Evolutionary conservation across 2,888 invertebrate genomes (phyloP), one percentile per base, ranked within the genome.

Genomic region (Eustalomyia histrio): DNA sequence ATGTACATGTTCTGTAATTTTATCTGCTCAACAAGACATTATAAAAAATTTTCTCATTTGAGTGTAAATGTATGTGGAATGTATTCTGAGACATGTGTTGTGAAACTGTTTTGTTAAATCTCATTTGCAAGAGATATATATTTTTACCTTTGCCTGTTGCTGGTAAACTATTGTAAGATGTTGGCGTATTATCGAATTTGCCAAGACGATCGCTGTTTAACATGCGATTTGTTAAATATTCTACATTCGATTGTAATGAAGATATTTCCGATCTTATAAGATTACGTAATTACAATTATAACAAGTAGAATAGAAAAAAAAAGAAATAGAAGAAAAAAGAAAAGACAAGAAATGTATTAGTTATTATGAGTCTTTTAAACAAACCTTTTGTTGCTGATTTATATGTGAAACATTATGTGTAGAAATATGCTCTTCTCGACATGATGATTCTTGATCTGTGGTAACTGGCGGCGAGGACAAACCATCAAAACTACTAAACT

Each of bases 171-270:
- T 84, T 87, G 83, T 89, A 89, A 82, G 87, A 86, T 83, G 86
- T 86, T 69, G 87, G 87, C 64, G 86, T 86, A 83, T 86, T 87
- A 78, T 89, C 89, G 86, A 89, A 86, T 88, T 89, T 90, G 84
- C 86, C 88, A 86, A 90, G 86, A 81, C 89, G 90, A 83, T 90
- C 90, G 84, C 86, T 90, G 86, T 86, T 90, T 78, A 89, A 87
- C 85, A 91, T 89, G 83, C 89, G 90, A 87, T 88, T 90, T 39
- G 89, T 88, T 85, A 91, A 87, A 87, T 89, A 90, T 83, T 91
- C 91, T 89, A 91, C 89, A 88, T 91, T 91, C 84, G 91, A 89
- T 86, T 91, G 91, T 84, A 91, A 85, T 85, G 89, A 87, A 80
- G 89, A 89, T 89, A 91, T 90, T 87, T 91, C 91, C 89, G 89